phyloP scores from a whole-genome alignment of 2,797 vertebrate species.

The Philypnodon macrostomus region DNA sequence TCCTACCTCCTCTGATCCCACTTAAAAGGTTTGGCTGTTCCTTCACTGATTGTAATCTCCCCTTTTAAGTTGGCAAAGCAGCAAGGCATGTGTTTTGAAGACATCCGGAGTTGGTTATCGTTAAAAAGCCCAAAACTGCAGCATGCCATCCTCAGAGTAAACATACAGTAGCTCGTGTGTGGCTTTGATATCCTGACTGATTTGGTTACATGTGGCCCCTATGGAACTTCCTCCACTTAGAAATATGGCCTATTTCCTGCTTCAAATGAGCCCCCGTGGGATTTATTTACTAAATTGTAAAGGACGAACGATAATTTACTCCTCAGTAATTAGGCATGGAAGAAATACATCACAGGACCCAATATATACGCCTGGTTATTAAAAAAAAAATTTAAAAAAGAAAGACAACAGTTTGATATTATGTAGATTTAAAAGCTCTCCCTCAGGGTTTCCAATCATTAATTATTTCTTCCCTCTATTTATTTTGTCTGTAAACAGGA shows the following conservation, averaged over 20 bases:
- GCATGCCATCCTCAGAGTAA: slow-evolving; percentile 45
- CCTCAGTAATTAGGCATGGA: slow-evolving; percentile 79
- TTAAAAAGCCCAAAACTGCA: slow-evolving; percentile 28
- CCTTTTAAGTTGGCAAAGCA: slow-evolving; percentile 42
- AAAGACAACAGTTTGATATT: slow-evolving; percentile 74
- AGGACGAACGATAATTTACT: slow-evolving; percentile 75
- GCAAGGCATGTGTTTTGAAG: slow-evolving; percentile 27
- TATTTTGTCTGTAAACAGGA: slow-evolving; percentile 66
- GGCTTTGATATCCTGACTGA: slow-evolving; percentile 63
- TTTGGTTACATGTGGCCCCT: slow-evolving; percentile 59
- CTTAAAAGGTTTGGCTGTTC: slow-evolving; percentile 13
- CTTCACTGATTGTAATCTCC: slow-evolving; percentile 47
- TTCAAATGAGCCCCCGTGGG: slow-evolving; percentile 77
- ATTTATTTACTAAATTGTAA: slow-evolving; percentile 78
- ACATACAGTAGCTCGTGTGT: no score
- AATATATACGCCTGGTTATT: slow-evolving; percentile 75
- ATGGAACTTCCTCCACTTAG: slow-evolving; percentile 60
- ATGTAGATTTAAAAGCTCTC: slow-evolving; percentile 76
- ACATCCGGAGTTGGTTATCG: slow-evolving; percentile 28
- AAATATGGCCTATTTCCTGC: slow-evolving; percentile 75
- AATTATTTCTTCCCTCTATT: slow-evolving; percentile 59
- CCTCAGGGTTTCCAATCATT: slow-evolving; percentile 67
- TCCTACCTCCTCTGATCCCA: slow-evolving; percentile 21
- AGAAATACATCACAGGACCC: slow-evolving; percentile 76
- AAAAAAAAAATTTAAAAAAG: slow-evolving; percentile 70